Evolutionary conservation across 2,888 invertebrate species (phyloP).

Genomic region (Aleiodes leptofemur): DNA sequence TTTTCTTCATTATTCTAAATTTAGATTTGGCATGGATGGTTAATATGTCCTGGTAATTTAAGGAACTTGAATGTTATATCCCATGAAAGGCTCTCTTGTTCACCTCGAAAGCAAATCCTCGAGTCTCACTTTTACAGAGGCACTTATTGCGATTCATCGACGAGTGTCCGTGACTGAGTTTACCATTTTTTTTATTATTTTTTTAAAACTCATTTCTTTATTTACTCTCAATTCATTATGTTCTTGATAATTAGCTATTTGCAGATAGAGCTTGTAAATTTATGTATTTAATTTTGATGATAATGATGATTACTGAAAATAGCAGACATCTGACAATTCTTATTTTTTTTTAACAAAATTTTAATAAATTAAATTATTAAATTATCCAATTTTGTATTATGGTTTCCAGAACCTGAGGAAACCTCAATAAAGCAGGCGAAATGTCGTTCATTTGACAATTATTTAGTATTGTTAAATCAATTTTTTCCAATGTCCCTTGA

Average conservation of each 20-base stretch:
- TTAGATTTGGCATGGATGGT: neutral
- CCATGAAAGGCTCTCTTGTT: conserved; percentile 59
- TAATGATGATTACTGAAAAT: no score
- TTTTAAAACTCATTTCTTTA: conserved; percentile 24
- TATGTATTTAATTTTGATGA: no score
- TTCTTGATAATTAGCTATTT: neutral
- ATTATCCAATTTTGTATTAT: no score
- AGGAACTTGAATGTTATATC: conserved; percentile 45
- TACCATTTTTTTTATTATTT: conserved; percentile 37
- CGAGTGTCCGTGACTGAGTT: conserved; percentile 46
- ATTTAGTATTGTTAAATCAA: no score
- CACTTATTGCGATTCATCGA: conserved; percentile 43
- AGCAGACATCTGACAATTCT: no score
- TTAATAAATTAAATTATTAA: no score
- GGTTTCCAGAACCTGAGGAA: no score
- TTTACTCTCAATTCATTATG: conserved; percentile 1
- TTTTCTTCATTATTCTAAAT: no score
- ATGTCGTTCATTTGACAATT: no score
- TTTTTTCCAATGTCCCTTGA: no score
- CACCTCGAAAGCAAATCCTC: conserved; percentile 61
- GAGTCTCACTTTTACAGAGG: conserved; percentile 54
- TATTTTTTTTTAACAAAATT: no score
- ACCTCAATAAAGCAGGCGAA: no score
- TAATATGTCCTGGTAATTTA: conserved; percentile 38
- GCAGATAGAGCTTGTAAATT: neutral